Base-by-base conservation (phyloP, 1,140 invertebrate genomes). In the Doryteuthis pealeii region DNA sequence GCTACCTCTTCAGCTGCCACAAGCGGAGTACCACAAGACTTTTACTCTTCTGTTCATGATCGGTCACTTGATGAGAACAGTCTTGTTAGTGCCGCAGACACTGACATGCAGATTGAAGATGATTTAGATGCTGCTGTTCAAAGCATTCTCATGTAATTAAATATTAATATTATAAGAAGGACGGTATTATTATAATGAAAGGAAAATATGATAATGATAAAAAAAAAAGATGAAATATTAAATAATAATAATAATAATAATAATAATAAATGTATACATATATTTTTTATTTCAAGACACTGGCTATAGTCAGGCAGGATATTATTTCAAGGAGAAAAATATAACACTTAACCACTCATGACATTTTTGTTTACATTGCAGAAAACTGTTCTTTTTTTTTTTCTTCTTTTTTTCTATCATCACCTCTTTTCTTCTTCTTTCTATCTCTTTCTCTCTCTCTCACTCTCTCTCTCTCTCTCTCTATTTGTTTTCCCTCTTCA, bases 41-140 rank as follows among this genome's bases (percentile, higher is more conserved):
- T 32, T 32, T 68, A 32, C 22, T 28, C 32, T 33, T 68, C 66
- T 22, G 32, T 33, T 68, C 66, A 26, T 5, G 32, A 68, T 33
- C 66, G 32, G 22, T 32, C 66, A 18, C 18, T 68, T 30, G 66
- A 68, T 68, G 66, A 68, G n/a, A 68, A 26, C 31, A 30, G 66
- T 33, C 31, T 68, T 18, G 30, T 32, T 22, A 33, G 3, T 32
- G 32, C 30, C 32, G 28, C 66, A 4, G 66, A 68, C 31, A 32
- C 66, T 32, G 66, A 32, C 30, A 68, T 68, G 66, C 66, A 68
- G 30, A 68, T 80, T 65, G 77, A 81, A 18, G 75, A 77, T 81
- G 81, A 84, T 76, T 69, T 83, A 30, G 81, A 82, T 74, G 80
- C 81, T 71, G 83, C 83, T 67, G 82, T 84, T 15, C 80, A 82